Conservation (phyloP, 1,140 invertebrate species). For the Maniola jurtina region DNA sequence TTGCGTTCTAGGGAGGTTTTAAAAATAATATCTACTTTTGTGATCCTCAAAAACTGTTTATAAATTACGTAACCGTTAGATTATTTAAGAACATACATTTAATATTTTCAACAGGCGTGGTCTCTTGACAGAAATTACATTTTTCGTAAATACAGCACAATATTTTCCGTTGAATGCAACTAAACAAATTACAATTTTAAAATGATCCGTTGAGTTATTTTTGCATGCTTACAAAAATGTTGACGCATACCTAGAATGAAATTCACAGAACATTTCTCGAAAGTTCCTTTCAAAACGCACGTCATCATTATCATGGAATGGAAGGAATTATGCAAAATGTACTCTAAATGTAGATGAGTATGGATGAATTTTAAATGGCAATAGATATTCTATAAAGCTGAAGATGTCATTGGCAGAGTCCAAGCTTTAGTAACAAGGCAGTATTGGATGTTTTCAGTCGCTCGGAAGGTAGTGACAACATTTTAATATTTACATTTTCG, state of each 20-base stretch:
- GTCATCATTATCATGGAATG: conserved; percentile 16
- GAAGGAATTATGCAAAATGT: conserved; percentile 12
- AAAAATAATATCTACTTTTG: too few relatives aligned
- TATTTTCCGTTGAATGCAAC: background rate
- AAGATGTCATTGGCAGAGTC: conserved; percentile 30
- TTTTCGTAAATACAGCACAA: background rate
- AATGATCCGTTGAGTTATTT: background rate
- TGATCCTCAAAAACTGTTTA: too few relatives aligned
- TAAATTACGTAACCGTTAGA: too few relatives aligned
- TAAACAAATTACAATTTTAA: conserved; percentile 9
- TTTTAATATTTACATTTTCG: background rate
- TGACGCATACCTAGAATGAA: conserved; percentile 15
- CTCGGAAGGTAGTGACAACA: background rate
- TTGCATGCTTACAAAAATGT: background rate
- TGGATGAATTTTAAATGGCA: conserved; percentile 7
- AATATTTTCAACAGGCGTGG: too few relatives aligned
- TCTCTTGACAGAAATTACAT: background rate
- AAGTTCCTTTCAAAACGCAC: conserved; percentile 14
- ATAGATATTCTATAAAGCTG: conserved; percentile 19
- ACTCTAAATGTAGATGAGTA: background rate
- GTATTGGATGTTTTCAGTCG: conserved; percentile 24
- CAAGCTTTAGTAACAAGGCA: conserved; percentile 22
- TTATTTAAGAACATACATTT: too few relatives aligned
- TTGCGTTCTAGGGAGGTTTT: too few relatives aligned
- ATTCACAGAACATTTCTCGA: conserved; percentile 15